Evolutionary conservation across 2,888 invertebrate genomes (phyloP).

Genomic region (Cerceris rybyensis): DNA sequence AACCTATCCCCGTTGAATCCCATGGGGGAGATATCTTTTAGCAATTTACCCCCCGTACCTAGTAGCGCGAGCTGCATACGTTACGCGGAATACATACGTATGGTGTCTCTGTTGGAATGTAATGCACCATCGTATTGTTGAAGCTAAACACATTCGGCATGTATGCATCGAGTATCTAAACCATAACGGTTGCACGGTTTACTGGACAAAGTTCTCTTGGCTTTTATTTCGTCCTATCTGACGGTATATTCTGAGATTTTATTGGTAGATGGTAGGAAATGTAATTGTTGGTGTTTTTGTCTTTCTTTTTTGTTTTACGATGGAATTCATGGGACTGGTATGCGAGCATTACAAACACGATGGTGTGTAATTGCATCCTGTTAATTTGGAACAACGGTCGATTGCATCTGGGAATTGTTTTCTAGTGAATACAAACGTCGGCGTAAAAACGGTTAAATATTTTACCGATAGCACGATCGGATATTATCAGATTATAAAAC

Average conservation of each 20-base stretch:
- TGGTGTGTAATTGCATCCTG: conserved; percentile 37
- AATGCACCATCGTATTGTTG: conserved; percentile 49
- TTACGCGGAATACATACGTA: conserved; percentile 55
- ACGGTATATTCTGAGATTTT: not conserved
- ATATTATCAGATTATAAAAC: conserved; percentile 63
- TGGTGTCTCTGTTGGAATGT: conserved; percentile 36
- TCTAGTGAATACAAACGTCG: conserved; percentile 48
- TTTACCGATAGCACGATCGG: conserved; percentile 39
- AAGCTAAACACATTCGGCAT: conserved; percentile 47
- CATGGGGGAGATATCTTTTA: conserved; percentile 76
- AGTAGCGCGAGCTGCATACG: conserved; percentile 51
- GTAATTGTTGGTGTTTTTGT: not conserved
- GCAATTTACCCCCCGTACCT: conserved; percentile 67
- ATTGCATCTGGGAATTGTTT: conserved; percentile 50
- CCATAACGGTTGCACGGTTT: conserved; percentile 41
- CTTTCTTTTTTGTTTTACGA: not conserved
- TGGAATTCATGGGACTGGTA: not conserved
- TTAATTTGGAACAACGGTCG: conserved; percentile 60
- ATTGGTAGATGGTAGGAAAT: not conserved
- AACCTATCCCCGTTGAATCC: conserved; percentile 68
- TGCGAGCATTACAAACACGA: conserved; percentile 27
- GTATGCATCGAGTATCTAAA: conserved; percentile 33
- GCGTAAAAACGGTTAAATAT: conserved; percentile 60
- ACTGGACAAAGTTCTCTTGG: not conserved
- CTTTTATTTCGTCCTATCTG: not conserved